phyloP scores from a whole-genome alignment of 92 coral and sea anemone species.

The Epizoanthus illoricatus region DNA sequence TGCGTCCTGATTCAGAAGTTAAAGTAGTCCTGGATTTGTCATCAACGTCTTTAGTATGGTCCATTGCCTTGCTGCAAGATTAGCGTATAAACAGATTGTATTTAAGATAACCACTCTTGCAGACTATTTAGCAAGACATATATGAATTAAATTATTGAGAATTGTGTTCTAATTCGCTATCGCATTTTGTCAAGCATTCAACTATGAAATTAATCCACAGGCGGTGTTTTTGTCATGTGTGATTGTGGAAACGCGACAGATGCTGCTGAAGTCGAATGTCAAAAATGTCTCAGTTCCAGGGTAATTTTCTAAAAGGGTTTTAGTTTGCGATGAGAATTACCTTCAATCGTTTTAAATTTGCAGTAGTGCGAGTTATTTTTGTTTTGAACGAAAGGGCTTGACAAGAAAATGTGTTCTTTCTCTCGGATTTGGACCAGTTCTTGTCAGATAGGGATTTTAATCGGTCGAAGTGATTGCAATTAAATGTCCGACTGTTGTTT shows the following conservation, averaged over 20 bases:
- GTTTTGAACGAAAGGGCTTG: neutral
- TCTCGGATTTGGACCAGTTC: neutral
- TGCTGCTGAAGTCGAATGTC: neutral
- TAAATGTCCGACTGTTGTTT: too few relatives aligned
- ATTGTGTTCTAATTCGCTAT: neutral
- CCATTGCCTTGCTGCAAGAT: too few relatives aligned
- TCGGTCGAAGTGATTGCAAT: neutral
- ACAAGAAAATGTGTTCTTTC: too few relatives aligned
- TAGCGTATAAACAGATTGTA: neutral
- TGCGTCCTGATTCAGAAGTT: too few relatives aligned
- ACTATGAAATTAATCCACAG: neutral
- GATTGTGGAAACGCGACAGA: conserved; percentile 6
- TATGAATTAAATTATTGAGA: neutral
- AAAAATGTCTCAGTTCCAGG: neutral
- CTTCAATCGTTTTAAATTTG: neutral
- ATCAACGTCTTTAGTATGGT: too few relatives aligned
- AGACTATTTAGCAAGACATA: neutral
- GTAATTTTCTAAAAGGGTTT: neutral
- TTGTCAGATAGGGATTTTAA: neutral
- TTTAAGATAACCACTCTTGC: neutral
- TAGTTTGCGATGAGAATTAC: too few relatives aligned
- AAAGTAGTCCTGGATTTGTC: too few relatives aligned
- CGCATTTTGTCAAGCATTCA: conserved; percentile 2
- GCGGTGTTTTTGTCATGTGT: neutral
- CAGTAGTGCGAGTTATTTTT: neutral